phyloP scores from a whole-genome alignment of 2,113 vertebrate species.

The Rhynchomys soricoides region DNA sequence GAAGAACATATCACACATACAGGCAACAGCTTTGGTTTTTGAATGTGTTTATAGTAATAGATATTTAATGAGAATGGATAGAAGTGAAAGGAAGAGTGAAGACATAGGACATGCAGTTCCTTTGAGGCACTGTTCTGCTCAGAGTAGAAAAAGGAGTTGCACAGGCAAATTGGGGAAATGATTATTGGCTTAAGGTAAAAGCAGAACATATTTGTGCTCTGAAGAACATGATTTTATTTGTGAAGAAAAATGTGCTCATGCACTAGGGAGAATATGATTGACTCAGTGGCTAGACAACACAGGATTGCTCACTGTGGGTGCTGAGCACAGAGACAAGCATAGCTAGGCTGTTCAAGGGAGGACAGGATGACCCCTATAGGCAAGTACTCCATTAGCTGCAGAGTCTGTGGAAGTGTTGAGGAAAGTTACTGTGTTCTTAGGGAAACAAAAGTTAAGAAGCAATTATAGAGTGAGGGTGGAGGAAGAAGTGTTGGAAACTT shows the following conservation, averaged over 20 bases:
- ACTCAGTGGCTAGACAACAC: background rate
- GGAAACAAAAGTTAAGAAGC: background rate
- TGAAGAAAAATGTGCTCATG: background rate
- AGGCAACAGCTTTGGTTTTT: no score
- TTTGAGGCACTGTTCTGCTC: background rate
- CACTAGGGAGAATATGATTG: background rate
- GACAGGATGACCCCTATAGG: no score
- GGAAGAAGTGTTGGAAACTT: background rate
- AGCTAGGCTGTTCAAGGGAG: background rate
- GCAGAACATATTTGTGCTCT: background rate
- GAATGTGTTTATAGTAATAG: background rate
- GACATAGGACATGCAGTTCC: background rate
- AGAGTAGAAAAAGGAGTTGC: background rate
- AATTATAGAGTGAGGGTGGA: background rate
- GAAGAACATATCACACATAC: no score
- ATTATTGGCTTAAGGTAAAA: background rate
- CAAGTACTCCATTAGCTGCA: rapidly evolving
- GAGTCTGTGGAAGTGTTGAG: no score
- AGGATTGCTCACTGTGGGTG: background rate
- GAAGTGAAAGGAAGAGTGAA: background rate
- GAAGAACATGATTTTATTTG: no score
- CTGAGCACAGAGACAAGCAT: no score
- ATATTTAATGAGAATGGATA: background rate
- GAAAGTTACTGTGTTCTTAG: background rate
- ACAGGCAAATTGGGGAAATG: background rate